A percentile compares a stretch with the other conserved stretches of the same genome.
Evolutionary conservation across 2,797 vertebrate species (phyloP).

Genomic region (Danionella dracula): DNA sequence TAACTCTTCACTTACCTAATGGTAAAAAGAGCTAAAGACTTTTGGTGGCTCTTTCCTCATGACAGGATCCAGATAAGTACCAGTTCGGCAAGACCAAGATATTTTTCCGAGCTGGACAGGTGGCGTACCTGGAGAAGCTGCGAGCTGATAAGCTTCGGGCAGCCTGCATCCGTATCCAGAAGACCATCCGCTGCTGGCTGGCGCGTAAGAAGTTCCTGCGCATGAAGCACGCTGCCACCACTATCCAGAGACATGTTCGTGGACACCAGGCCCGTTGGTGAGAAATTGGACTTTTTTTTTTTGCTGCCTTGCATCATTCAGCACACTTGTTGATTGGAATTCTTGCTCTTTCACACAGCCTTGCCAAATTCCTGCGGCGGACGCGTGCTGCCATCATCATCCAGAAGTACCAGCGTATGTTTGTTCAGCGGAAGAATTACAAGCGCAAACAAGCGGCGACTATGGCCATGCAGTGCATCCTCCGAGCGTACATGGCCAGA

Average conservation of each 20-base stretch:
- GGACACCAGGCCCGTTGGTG: slow-evolving; percentile 96
- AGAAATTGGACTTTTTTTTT: too few relatives aligned
- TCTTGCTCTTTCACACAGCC: slow-evolving; percentile 56
- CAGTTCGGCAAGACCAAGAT: slow-evolving; percentile 99
- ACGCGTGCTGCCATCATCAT: slow-evolving; percentile 82
- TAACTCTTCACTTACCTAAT: neutral
- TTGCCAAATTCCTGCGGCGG: slow-evolving; percentile 85
- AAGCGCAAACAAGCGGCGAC: slow-evolving; percentile 75
- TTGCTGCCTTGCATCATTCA: too few relatives aligned
- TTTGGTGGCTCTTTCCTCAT: neutral
- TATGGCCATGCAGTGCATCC: slow-evolving; percentile 83
- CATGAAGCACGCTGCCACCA: slow-evolving; percentile 82
- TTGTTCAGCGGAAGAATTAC: slow-evolving; percentile 74
- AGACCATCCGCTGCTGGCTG: slow-evolving; percentile 95
- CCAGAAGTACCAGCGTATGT: slow-evolving; percentile 94
- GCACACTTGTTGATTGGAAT: too few relatives aligned
- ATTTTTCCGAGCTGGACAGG: slow-evolving; percentile 97
- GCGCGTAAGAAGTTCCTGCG: slow-evolving; percentile 90
- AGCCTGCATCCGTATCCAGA: slow-evolving; percentile 96
- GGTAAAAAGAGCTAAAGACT: neutral
- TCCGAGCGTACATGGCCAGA: slow-evolving; percentile 86
- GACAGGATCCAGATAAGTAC: slow-evolving; percentile 95
- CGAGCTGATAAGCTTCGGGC: slow-evolving; percentile 90
- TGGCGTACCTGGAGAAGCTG: slow-evolving; percentile 95
- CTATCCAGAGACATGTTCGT: slow-evolving; percentile 87